Base-by-base conservation (phyloP, 2,888 invertebrate genomes). In the Macrophya annulata region DNA sequence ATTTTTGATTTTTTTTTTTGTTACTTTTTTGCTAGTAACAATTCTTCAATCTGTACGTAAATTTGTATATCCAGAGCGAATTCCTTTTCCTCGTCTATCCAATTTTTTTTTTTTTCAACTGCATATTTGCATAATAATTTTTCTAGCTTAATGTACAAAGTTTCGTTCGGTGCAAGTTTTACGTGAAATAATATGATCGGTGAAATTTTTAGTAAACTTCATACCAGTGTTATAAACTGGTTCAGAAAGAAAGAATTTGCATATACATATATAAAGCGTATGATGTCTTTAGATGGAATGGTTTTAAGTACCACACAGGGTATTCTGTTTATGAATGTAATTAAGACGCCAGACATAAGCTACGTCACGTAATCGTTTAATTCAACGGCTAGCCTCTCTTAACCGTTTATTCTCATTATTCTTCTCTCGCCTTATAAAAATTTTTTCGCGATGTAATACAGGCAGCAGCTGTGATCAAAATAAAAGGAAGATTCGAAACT, bases 261-360 rank as follows among this genome's bases (percentile, higher is more conserved):
- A 55, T 1, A n/a, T 8, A n/a, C n/a, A n/a, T 55, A 12, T 12
- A 12, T 25, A 25, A 9, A 62, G n/a, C 2, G n/a, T 10, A 37
- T 71, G 71, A 71, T 17, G 31, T 71, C 12, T 37, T 71, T 71
- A 10, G 4, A 48, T 15, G 37, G 48, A 48, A 43, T 48, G 43
- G 48, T 76, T 43, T n/a, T n/a, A 76, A n/a, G 43, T 48, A 25
- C n/a, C 25, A 48, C 25, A 43, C n/a, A n/a, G 51, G 31, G 55
- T 48, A 86, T 86, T 87, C 85, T 88, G 86, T 88, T 90, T 89
- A 89, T 90, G 88, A 89, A 90, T 88, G 89, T 89, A 91, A 91
- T 91, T 91, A 90, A 92, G 91, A 89, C 88, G 87, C 88, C 90
- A 91, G 92, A 92, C 92, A 89, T 85, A 84, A 87, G 86, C 87